phyloP scores from a whole-genome alignment of 2,888 invertebrate genomes.

The Hyposoter didymator region DNA sequence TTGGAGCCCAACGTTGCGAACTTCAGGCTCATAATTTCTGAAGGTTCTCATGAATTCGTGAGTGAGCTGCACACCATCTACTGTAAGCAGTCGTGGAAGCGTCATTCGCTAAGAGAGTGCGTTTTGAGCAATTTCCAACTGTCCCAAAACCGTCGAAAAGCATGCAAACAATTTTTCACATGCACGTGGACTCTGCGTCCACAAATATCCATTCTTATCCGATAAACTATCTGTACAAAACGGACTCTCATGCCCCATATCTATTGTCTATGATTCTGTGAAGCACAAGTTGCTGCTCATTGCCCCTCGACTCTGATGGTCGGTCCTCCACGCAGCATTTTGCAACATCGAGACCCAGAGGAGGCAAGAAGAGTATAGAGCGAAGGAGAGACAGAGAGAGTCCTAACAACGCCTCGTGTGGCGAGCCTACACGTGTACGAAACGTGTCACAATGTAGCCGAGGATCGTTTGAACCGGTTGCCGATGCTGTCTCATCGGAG shows the following conservation, averaged over 20 bases:
- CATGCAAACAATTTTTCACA: not conserved
- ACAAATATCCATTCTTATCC: not conserved
- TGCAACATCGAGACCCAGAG: slow-evolving; percentile 36
- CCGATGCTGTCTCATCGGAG: slow-evolving; percentile 42
- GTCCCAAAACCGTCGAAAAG: slow-evolving; percentile 61
- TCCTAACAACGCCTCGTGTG: slow-evolving; percentile 69
- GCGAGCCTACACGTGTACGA: slow-evolving; percentile 69
- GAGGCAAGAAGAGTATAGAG: not conserved
- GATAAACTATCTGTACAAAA: not conserved
- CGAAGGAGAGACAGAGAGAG: not conserved
- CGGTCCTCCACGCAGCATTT: slow-evolving; percentile 33
- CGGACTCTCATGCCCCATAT: not conserved
- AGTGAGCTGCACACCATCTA: not conserved
- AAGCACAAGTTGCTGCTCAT: not conserved
- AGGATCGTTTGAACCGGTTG: slow-evolving; percentile 45
- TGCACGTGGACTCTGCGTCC: not conserved
- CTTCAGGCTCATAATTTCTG: no score
- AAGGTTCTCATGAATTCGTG: not conserved
- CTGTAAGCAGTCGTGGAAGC: not conserved
- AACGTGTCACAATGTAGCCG: slow-evolving; percentile 61
- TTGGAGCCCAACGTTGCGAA: no score
- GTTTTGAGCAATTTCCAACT: slow-evolving; percentile 68
- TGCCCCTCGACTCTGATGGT: slow-evolving; percentile 41
- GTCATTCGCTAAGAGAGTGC: slow-evolving; percentile 57
- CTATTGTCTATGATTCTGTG: slow-evolving; percentile 8